phyloP scores from a whole-genome alignment of 2,888 invertebrate species.

The Drosophila villosipedis region DNA sequence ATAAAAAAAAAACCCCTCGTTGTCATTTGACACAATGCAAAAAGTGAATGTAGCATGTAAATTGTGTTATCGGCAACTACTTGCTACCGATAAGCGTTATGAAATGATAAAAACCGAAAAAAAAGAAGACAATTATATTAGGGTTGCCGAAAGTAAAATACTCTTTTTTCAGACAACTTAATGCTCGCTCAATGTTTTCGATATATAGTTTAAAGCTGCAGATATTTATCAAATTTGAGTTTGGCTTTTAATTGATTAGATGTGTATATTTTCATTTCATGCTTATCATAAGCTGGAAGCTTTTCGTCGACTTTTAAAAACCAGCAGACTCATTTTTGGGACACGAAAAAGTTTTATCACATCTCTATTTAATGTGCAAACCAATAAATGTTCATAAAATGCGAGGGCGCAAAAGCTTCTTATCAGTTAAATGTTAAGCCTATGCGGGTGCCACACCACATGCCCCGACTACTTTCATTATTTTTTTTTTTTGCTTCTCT shows the following conservation, averaged over 20 bases:
- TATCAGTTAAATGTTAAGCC: constrained; percentile 54
- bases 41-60: constrained; percentile 55
- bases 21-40: constrained; percentile 48
- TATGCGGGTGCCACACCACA: constrained; percentile 61
- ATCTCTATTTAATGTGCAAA: constrained; percentile 2
- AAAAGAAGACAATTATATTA: not conserved
- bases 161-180: constrained; percentile 4
- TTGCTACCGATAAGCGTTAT: constrained; percentile 41
- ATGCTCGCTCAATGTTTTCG: not conserved
- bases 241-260: not conserved
- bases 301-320: not conserved
- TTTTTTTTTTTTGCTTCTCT: not conserved
- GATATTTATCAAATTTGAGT: not conserved
- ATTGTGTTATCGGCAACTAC: constrained; percentile 61
- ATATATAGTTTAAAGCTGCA: not conserved
- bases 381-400: constrained; percentile 9
- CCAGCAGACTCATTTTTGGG: not conserved
- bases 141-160: constrained; percentile 5
- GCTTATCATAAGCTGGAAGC: not conserved
- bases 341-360: not conserved
- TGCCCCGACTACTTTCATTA: constrained; percentile 59
- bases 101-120: constrained; percentile 28
- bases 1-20: not conserved
- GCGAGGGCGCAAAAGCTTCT: constrained; percentile 14
- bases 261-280: not conserved